Percentiles rank a stretch among this genome's conserved stretches.
Evolutionary conservation across 2,888 invertebrate species (phyloP).

Genomic region (Melanotus villosus): DNA sequence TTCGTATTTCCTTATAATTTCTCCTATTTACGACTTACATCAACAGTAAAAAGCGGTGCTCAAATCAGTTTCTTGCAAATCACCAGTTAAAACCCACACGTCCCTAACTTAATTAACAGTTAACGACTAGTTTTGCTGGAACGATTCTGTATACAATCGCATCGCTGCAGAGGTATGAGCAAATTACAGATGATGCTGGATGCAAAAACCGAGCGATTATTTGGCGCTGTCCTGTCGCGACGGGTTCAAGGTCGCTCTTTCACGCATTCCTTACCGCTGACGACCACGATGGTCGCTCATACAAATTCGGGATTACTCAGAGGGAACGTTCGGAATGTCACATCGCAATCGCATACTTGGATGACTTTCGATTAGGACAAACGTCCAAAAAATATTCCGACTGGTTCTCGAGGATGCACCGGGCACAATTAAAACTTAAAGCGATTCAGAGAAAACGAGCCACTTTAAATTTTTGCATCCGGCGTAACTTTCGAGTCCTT

Average conservation of each 20-base stretch:
- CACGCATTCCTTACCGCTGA: slow-evolving; percentile 39
- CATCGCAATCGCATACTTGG: slow-evolving; percentile 39
- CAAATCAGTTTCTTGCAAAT: too few species aligned
- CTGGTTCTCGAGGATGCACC: slow-evolving; percentile 6
- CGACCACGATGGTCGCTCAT: slow-evolving; percentile 34
- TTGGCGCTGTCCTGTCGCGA: slow-evolving; percentile 32
- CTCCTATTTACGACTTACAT: too few species aligned
- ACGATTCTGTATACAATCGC: neutral
- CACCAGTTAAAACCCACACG: too few species aligned
- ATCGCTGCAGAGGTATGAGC: neutral
- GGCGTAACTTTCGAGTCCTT: too few species aligned
- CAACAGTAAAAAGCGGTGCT: too few species aligned
- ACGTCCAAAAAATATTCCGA: slow-evolving; percentile 9
- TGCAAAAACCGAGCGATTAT: slow-evolving; percentile 22
- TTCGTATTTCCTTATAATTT: too few species aligned
- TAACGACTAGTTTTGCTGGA: too few species aligned
- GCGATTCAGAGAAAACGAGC: slow-evolving; percentile 21
- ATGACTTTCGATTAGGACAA: slow-evolving; percentile 40
- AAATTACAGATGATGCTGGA: slow-evolving; percentile 1
- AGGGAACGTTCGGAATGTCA: slow-evolving; percentile 42
- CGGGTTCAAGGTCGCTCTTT: slow-evolving; percentile 43
- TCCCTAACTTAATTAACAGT: too few species aligned
- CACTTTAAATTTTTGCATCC: too few species aligned
- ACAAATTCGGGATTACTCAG: slow-evolving; percentile 45
- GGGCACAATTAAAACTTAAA: slow-evolving; percentile 10